These are phyloP conservation scores for Upupa epops DNA, from an alignment of 2,113 vertebrate genomes.

Conservation along the genomic window DNA sequence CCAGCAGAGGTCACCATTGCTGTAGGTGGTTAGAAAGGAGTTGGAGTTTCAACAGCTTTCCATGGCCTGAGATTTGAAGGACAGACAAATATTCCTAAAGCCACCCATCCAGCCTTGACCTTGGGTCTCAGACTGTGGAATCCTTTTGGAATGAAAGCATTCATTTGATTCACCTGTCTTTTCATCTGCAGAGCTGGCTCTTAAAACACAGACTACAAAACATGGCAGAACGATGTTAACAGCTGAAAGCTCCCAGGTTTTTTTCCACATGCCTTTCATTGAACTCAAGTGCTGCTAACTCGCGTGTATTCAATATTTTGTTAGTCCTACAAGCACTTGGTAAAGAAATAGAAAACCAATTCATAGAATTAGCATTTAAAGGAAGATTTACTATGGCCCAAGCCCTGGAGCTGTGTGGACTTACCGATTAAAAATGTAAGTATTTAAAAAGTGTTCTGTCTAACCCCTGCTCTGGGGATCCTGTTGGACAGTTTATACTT, in stretches of 20 bases:
- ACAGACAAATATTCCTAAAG: not conserved
- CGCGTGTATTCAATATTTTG: not conserved
- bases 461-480: not conserved
- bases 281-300: not conserved
- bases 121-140: not conserved
- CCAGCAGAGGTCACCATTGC: conserved; percentile 60
- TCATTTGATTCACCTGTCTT: not conserved
- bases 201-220: not conserved
- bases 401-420: not conserved
- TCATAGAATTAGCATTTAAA: not conserved
- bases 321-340: not conserved
- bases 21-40: not conserved
- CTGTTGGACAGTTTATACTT: not conserved
- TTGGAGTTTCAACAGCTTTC: not conserved
- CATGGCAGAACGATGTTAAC: not conserved
- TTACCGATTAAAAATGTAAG: not conserved
- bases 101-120: not conserved
- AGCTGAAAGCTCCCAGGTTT: not conserved
- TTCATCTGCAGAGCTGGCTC: not conserved
- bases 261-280: not conserved
- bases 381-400: not conserved
- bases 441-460: not conserved
- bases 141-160: not conserved
- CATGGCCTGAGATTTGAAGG: not conserved
- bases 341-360: not conserved